Evolutionary conservation across 2,113 vertebrate species (phyloP).

Genomic region (Butastur rufipennis): DNA sequence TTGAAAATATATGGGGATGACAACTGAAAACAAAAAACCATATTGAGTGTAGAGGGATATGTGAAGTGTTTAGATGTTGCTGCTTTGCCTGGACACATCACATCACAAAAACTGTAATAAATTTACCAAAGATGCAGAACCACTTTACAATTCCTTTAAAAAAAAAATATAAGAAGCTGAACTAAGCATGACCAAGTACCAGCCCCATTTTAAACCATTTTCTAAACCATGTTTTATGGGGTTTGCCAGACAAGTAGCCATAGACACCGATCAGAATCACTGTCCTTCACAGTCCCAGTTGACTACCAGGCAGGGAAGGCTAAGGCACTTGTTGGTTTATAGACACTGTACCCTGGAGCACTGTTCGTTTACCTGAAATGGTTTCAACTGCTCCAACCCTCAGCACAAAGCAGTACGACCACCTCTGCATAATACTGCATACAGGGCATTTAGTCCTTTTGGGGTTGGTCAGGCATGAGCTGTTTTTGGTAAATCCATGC

Average conservation of each 20-base stretch:
- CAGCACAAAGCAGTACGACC: rapidly evolving
- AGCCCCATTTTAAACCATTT: background rate
- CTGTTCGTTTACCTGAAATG: background rate
- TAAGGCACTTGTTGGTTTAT: background rate
- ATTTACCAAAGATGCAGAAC: background rate
- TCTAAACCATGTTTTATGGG: background rate
- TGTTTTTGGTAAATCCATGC: background rate
- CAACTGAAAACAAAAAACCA: background rate
- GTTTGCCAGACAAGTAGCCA: background rate
- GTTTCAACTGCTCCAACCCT: background rate
- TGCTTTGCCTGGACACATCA: background rate
- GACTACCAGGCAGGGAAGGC: background rate
- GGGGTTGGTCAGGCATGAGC: background rate
- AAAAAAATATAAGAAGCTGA: background rate
- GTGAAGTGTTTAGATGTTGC: background rate
- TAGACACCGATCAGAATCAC: background rate
- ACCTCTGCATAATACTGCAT: background rate
- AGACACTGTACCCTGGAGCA: background rate
- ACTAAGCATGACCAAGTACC: background rate
- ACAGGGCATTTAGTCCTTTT: background rate
- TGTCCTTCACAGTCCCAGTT: background rate
- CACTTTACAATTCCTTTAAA: background rate
- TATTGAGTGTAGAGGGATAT: background rate
- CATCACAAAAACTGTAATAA: background rate
- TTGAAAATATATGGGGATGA: background rate